A percentile compares a stretch with the other conserved stretches of the same genome.
These are phyloP conservation scores for Heteromyza rotundicornis DNA, from an alignment of 2,888 invertebrate species.

Conservation along the genomic window DNA sequence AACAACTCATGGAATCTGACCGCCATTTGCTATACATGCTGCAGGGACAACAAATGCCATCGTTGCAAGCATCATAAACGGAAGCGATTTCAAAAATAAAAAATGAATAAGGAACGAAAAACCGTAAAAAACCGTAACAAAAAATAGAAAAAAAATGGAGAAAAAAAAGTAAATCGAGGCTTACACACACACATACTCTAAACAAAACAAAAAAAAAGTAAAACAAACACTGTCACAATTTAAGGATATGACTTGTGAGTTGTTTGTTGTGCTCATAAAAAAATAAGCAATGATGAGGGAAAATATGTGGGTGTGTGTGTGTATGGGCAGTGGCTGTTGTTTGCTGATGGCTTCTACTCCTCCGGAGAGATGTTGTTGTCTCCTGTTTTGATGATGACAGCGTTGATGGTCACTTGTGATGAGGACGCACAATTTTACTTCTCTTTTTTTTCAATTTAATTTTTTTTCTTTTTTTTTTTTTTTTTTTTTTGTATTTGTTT, in stretches of 20 bases:
- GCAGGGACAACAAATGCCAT: background rate
- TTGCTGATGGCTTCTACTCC: background rate
- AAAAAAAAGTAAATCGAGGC: background rate
- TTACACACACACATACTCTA: no score
- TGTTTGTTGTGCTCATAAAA: background rate
- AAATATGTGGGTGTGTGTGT: background rate
- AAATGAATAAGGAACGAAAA: background rate
- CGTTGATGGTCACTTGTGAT: background rate
- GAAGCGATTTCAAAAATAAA: background rate
- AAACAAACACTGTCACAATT: constrained; percentile 2
- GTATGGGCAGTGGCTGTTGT: background rate
- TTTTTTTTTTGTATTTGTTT: background rate
- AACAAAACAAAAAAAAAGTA: background rate
- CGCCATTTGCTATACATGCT: no score
- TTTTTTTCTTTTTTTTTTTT: no score
- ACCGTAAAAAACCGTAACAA: background rate
- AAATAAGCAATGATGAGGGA: background rate
- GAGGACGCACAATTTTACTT: no score
- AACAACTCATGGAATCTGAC: no score
- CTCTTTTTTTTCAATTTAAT: no score
- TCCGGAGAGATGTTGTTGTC: background rate
- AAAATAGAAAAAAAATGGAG: background rate
- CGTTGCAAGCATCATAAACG: background rate
- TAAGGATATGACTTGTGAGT: constrained; percentile 4
- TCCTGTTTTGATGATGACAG: background rate